phyloP scores from a whole-genome alignment of 2,888 invertebrate species.

The Drosophila melanosoma region DNA sequence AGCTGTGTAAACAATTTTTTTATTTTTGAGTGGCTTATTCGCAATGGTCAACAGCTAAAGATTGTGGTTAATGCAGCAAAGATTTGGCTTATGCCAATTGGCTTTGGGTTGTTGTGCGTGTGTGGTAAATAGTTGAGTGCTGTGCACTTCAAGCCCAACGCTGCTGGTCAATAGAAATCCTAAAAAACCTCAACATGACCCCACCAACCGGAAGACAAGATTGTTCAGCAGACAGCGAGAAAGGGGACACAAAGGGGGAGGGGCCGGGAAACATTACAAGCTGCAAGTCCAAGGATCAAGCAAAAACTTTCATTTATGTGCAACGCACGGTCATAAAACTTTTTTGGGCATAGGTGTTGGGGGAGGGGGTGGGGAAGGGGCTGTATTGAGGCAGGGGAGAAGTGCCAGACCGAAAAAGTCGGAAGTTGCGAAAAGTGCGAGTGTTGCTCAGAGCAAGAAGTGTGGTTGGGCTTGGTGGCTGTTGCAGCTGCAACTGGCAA shows the following conservation, averaged over 20 bases:
- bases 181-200: neutral
- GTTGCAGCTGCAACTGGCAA: slow-evolving; percentile 64
- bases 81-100: slow-evolving; percentile 25
- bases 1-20: neutral
- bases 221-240: slow-evolving; percentile 1
- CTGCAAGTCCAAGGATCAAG: slow-evolving; percentile 53
- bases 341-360: slow-evolving; percentile 27
- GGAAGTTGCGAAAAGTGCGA: slow-evolving; percentile 76
- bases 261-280: slow-evolving; percentile 21
- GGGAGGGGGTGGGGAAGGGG: neutral
- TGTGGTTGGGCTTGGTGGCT: neutral
- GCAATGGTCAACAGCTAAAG: slow-evolving; percentile 21
- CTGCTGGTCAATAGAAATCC: slow-evolving; percentile 4
- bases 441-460: slow-evolving; percentile 52
- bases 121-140: slow-evolving; percentile 35
- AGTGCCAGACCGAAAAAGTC: slow-evolving; percentile 39
- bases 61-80: slow-evolving; percentile 22
- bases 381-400: neutral
- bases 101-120: slow-evolving; percentile 42
- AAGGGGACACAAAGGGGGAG: neutral
- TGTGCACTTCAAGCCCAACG: slow-evolving; percentile 6
- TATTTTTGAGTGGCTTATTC: neutral
- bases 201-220: slow-evolving; percentile 8
- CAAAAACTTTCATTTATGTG: slow-evolving; percentile 78
- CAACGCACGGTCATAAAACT: slow-evolving; percentile 78